Conservation (phyloP, 2,888 invertebrate species). For the Pristionchus japonicus region DNA sequence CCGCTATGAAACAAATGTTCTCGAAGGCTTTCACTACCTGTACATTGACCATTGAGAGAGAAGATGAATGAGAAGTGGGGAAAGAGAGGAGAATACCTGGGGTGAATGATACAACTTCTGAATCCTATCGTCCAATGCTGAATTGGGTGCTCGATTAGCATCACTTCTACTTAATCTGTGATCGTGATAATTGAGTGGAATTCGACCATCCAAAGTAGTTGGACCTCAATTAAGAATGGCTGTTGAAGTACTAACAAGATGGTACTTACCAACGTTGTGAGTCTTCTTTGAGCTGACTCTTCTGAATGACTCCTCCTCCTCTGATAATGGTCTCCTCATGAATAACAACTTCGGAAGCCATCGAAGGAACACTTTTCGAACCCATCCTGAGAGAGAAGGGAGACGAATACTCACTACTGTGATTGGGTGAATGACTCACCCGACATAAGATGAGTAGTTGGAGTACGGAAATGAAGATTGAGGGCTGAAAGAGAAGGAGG, state of each 20-base stretch:
- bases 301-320: slow-evolving; percentile 50
- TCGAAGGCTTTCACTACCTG: slow-evolving; percentile 85
- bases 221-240: slow-evolving; percentile 42
- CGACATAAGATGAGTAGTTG: slow-evolving; percentile 94
- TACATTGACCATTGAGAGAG: neutral
- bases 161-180: slow-evolving; percentile 59
- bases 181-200: slow-evolving; percentile 63
- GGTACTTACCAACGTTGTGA: neutral
- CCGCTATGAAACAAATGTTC: slow-evolving; percentile 95
- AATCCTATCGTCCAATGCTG: slow-evolving; percentile 62
- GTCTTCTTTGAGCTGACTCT: slow-evolving; percentile 42
- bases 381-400: slow-evolving; percentile 80
- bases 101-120: slow-evolving; percentile 66
- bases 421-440: slow-evolving; percentile 74
- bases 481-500: slow-evolving; percentile 82
- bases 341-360: slow-evolving; percentile 85
- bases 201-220: slow-evolving; percentile 58
- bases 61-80: neutral
- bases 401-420: neutral
- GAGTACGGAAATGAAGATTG: slow-evolving; percentile 89
- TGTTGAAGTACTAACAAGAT: neutral
- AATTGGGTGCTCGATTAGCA: slow-evolving; percentile 53
- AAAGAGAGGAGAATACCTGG: no score
- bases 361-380: slow-evolving; percentile 88
- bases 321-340: slow-evolving; percentile 29